A percentile compares a stretch with the other conserved stretches of the same genome.
These are phyloP conservation scores for Rhinolophus sinicus DNA, from an alignment of 2,113 vertebrate genomes.

Conservation along the genomic window DNA sequence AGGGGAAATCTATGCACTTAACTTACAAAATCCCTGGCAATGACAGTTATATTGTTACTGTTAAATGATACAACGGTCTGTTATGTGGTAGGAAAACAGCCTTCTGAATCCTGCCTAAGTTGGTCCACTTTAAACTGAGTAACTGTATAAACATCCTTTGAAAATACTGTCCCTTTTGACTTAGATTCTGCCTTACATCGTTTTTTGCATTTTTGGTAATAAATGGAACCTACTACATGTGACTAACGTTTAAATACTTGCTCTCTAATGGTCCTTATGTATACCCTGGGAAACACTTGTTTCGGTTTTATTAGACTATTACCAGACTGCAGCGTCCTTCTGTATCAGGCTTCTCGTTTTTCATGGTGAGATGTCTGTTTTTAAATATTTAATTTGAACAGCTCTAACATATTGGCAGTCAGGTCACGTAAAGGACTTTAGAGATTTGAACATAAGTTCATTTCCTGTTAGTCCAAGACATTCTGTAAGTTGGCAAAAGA, in stretches of 20 bases:
- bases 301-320: slow-evolving; percentile 65
- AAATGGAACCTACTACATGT: slow-evolving; percentile 79
- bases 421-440: slow-evolving; percentile 55
- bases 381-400: slow-evolving; percentile 67
- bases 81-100: slow-evolving; percentile 81
- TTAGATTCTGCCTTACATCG: slow-evolving; percentile 87
- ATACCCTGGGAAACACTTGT: slow-evolving; percentile 62
- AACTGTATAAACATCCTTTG: slow-evolving; percentile 79
- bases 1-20: slow-evolving; percentile 87
- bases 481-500: slow-evolving; percentile 72
- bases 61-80: slow-evolving; percentile 82
- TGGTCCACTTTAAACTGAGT: slow-evolving; percentile 78
- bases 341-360: slow-evolving; percentile 63
- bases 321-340: slow-evolving; percentile 62
- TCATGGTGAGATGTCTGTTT: slow-evolving; percentile 72
- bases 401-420: slow-evolving; percentile 51
- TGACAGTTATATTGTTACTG: slow-evolving; percentile 81
- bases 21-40: slow-evolving; percentile 83
- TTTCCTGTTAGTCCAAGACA: slow-evolving; percentile 65
- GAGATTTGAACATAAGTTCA: slow-evolving; percentile 69
- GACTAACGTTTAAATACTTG: slow-evolving; percentile 81
- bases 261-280: slow-evolving; percentile 73
- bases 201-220: slow-evolving; percentile 84
- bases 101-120: slow-evolving; percentile 84
- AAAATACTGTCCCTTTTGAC: slow-evolving; percentile 85